Base-by-base conservation (phyloP, 2,797 vertebrate genomes). In the Ciconia nigra region DNA sequence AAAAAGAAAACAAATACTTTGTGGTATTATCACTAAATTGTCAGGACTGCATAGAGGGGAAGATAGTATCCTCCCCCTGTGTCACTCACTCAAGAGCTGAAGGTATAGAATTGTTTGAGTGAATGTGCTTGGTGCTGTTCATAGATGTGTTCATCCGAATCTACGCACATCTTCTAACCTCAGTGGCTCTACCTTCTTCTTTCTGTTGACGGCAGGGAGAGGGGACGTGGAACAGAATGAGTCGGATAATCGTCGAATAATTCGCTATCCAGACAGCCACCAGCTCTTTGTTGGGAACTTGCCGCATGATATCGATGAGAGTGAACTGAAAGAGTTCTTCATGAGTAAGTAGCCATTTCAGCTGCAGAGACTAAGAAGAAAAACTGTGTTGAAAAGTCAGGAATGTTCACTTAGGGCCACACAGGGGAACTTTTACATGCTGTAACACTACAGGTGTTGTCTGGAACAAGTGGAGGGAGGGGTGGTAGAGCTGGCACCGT, bases 251-350 rank as follows among this genome's bases (percentile, higher is more conserved):
- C 98, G 99, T n/a, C 98, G 99, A 66, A 98, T 99, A 57, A 98
- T 99, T 61, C 98, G 99, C 63, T 99, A 99, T 81, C 99, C 99
- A 2, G 99, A 99, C 97, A 99, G 99, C 97, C 99, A 99, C 97
- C 99, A 99, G 97, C 99, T 99, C 77, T 99, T 99, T 81, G 99
- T 99, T 78, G 99, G 99, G 72, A 99, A 99, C 96, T 98, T 99
- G 92, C 99, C 99, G 3, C 99, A 99, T 29, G 99, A 99, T 93
- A 99, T 99, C n/a, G 99, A 99, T 44, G 99, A 99, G 98, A 99
- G 98, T n/a, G 99, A 99, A 89, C 98, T 99, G 82, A 99, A 99
- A 54, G 99, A 99, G 54, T 99, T 99, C 97, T 99, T 99, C 97
- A 99, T 99, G 99, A 99, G 99, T 99, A 98, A 95, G 99, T 98